A percentile compares a stretch with the other conserved stretches of the same genome.
Evolutionary conservation across 2,888 invertebrate genomes (phyloP).

Genomic region (Diadromus collaris): DNA sequence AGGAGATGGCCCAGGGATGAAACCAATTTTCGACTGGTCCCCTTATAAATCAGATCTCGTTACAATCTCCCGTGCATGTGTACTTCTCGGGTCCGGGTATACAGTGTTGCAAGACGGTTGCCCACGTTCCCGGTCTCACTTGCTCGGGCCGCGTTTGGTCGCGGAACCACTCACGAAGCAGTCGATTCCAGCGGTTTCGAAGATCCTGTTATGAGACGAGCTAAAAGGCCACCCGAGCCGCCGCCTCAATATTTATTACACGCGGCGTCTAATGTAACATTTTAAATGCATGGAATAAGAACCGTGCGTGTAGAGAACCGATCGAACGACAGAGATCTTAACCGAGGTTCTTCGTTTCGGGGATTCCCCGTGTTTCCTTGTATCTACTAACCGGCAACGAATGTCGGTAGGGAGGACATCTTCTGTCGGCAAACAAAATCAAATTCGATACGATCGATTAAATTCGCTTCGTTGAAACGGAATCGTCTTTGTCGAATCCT

Average conservation of each 20-base stretch:
- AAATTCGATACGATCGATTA: conserved; percentile 48
- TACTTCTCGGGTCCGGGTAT: conserved; percentile 20
- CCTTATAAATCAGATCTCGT: conserved; percentile 79
- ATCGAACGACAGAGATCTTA: conserved; percentile 6
- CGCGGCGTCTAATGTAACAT: conserved; percentile 78
- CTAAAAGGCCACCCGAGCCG: conserved; percentile 64
- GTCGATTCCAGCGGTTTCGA: conserved; percentile 29
- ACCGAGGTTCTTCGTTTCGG: conserved; percentile 8
- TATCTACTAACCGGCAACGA: conserved; percentile 38
- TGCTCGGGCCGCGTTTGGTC: conserved; percentile 16
- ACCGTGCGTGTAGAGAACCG: conserved; percentile 44
- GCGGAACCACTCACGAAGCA: conserved; percentile 35
- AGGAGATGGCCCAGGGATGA: conserved; percentile 74
- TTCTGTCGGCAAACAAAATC: conserved; percentile 15
- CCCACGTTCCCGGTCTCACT: conserved; percentile 15
- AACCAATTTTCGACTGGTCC: conserved; percentile 77
- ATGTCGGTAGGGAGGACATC: not conserved
- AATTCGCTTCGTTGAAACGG: conserved; percentile 48
- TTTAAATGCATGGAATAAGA: conserved; percentile 77
- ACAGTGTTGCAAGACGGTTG: conserved; percentile 47
- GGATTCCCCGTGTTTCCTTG: conserved; percentile 40
- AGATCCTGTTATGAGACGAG: conserved; percentile 66
- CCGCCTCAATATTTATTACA: conserved; percentile 76
- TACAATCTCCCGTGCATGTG: conserved; percentile 70
- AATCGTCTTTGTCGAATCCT: conserved; percentile 47